These are phyloP conservation scores for Hedychridium roseum DNA, from an alignment of 2,888 invertebrate species.

Conservation along the genomic window DNA sequence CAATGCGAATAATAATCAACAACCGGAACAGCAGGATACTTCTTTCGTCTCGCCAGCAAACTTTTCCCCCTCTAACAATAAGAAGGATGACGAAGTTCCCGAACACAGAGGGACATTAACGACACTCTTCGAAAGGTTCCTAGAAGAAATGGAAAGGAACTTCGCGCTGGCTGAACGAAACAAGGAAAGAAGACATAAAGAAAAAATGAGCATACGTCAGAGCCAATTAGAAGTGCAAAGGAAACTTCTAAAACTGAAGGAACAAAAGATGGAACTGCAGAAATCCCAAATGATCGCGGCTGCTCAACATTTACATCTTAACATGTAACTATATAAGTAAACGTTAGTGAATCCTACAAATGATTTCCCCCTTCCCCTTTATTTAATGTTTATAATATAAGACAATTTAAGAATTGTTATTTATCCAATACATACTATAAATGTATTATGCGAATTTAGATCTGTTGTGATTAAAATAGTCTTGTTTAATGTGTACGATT, in stretches of 20 bases:
- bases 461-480: no score
- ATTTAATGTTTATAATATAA: no score
- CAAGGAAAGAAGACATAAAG: slow-evolving; percentile 46
- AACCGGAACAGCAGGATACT: no score
- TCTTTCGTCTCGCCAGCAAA: no score
- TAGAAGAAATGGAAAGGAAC: slow-evolving; percentile 37
- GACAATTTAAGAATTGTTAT: no score
- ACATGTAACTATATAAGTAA: slow-evolving; percentile 22
- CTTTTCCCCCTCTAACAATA: neutral
- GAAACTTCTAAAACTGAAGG: slow-evolving; percentile 44
- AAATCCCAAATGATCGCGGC: slow-evolving; percentile 41
- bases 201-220: slow-evolving; percentile 42
- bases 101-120: slow-evolving; percentile 16
- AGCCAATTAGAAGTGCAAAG: slow-evolving; percentile 44
- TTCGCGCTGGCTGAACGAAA: slow-evolving; percentile 41
- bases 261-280: slow-evolving; percentile 44
- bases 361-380: neutral
- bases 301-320: slow-evolving; percentile 35
- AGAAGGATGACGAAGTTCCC: slow-evolving; percentile 11
- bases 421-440: neutral
- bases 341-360: neutral
- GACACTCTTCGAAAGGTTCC: slow-evolving; percentile 27
- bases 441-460: neutral
- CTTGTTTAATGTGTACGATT: no score
- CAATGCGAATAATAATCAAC: no score